Conservation (phyloP, 2,888 invertebrate species). For the Baronia brevicornis region DNA sequence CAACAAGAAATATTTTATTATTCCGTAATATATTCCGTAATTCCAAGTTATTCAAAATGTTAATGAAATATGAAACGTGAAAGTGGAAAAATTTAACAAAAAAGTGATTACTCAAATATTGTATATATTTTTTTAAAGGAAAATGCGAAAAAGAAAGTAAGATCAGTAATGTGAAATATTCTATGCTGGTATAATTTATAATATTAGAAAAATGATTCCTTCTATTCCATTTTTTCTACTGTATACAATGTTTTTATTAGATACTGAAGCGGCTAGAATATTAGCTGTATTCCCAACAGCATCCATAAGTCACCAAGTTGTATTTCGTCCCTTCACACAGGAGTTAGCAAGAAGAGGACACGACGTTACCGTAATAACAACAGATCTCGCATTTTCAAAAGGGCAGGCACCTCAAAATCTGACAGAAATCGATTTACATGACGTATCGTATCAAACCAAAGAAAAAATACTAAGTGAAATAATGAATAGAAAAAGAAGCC, state of each 20-base stretch:
- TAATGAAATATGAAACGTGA: too few species aligned
- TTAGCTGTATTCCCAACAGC: slow-evolving; percentile 32
- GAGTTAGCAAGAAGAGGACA: slow-evolving; percentile 41
- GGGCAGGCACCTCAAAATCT: slow-evolving; percentile 24
- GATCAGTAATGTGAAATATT: not conserved
- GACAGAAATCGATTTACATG: slow-evolving; percentile 34
- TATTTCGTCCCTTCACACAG: slow-evolving; percentile 30
- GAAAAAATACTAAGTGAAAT: slow-evolving; percentile 13
- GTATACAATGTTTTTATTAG: not conserved
- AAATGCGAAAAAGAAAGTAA: not conserved
- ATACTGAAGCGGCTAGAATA: slow-evolving; percentile 20
- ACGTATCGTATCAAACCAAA: slow-evolving; percentile 22
- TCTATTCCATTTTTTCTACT: not conserved
- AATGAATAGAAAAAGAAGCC: slow-evolving; percentile 8
- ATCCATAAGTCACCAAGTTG: slow-evolving; percentile 34
- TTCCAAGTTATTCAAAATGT: too few species aligned
- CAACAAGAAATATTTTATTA: too few species aligned
- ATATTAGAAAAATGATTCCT: too few species aligned
- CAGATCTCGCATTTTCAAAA: slow-evolving; percentile 28
- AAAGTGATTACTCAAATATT: too few species aligned
- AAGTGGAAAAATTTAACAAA: too few species aligned
- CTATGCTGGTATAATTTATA: too few species aligned
- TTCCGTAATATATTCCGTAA: too few species aligned
- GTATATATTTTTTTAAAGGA: not conserved
- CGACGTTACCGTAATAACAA: slow-evolving; percentile 34